Evolutionary conservation across 2,888 invertebrate genomes (phyloP), one percentile per base, ranked within the genome.

Genomic region (Steinernema scapterisci): DNA sequence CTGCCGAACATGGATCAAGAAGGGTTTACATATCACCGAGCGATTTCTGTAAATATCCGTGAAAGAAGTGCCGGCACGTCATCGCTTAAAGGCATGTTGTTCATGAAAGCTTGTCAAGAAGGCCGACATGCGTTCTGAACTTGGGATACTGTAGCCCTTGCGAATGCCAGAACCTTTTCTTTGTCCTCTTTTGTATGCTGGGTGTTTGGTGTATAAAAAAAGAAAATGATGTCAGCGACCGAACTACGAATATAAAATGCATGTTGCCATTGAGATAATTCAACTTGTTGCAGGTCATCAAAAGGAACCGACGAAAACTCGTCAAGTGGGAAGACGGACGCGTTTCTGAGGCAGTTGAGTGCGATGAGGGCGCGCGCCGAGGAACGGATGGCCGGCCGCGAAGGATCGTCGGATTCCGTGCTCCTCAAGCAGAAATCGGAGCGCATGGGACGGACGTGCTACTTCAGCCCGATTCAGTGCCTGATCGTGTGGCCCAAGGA

Each of bases 391-490:
- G 52, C 52, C 21, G 23, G 23, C 52, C 16, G 63, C 16, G 54
- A 54, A 3, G 25, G 13, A 23, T 2, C 27, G 31, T 16, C 31
- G 27, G 63, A 63, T 19, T 63, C 63, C 63, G 48, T 21, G 16
- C 3, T 31, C 3, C 63, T 21, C 27, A 27, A 16, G 13, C 31
- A 21, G 31, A 63, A 63, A 1, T 63, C 71, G 19, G 46, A 71
- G 71, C 45, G 71, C 21, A 74, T 74, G 54, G 45, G 74, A 21
- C 72, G 71, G n/a, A 70, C 74, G 45, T 74, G 74, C 19, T 74
- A 74, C 70, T 74, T 74, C 46, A 74, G 74, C 38, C 74, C 74
- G 1, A 45, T 74, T 25, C 74, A 74, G 25, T 74, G 74, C n/a
- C 72, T 74, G 44, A 52, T 74, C 52, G 56, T 46, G 31, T 45